phyloP scores from a whole-genome alignment of 2,113 vertebrate species.

The Tapirus terrestris region DNA sequence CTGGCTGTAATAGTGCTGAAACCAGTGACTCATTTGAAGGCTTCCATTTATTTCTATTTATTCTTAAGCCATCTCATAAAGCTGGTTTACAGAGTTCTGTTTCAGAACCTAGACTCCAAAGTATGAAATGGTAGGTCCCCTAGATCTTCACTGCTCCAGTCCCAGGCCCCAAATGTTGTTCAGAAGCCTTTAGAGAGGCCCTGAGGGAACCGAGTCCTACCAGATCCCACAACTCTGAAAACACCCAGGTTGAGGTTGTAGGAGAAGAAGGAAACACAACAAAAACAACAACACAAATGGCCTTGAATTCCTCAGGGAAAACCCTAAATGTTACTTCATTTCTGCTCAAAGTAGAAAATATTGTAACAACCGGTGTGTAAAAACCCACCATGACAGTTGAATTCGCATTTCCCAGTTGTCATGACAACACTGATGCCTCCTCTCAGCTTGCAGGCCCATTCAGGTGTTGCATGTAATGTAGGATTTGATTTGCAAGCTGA shows the following conservation, averaged over 20 bases:
- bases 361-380: not conserved
- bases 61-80: not conserved
- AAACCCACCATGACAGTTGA: constrained; percentile 13
- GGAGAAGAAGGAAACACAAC: not conserved
- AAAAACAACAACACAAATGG: not conserved
- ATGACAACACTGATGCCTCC: constrained; percentile 55
- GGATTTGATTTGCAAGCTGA: not conserved
- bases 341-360: not conserved
- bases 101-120: not conserved
- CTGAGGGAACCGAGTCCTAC: not conserved
- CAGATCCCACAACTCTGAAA: not conserved
- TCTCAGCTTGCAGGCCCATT: not conserved
- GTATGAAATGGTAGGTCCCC: not conserved
- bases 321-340: constrained; percentile 17
- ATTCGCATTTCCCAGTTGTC: constrained; percentile 67
- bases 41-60: not conserved
- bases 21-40: not conserved
- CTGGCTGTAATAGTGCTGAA: not conserved
- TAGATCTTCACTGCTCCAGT: not conserved
- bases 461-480: constrained; percentile 40
- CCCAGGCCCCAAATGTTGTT: not conserved
- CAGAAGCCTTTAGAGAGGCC: not conserved
- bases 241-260: not conserved
- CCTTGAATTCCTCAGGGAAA: constrained; percentile 38
- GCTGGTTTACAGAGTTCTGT: not conserved